Conservation (phyloP, 64 coral and sea anemone genomes). For the Acropora yongei region DNA sequence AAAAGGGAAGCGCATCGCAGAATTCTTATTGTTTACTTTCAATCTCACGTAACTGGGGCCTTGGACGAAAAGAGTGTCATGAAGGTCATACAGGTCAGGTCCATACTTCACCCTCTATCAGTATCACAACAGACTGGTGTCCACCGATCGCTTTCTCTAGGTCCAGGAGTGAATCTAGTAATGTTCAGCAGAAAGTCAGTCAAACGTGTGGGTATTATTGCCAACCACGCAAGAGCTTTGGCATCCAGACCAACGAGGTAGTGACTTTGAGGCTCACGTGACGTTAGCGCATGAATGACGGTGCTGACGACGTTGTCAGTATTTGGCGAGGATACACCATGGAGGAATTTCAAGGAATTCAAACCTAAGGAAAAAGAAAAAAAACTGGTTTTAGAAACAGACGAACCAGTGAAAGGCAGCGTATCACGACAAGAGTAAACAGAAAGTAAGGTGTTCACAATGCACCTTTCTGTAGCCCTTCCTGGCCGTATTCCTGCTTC, state of each 20-base stretch:
- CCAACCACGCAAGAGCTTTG: slow-evolving; percentile 3
- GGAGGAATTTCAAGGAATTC: slow-evolving; percentile 5
- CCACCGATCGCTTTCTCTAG: background rate
- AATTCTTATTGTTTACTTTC: no score
- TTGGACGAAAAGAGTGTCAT: no score
- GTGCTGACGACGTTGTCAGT: slow-evolving; percentile 24
- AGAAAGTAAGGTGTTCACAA: no score
- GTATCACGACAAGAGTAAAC: no score
- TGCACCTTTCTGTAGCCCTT: slow-evolving; percentile 39
- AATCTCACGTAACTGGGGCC: no score
- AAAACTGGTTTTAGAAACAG: background rate
- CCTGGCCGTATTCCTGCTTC: slow-evolving; percentile 44
- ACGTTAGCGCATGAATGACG: slow-evolving; percentile 54
- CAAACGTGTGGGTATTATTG: slow-evolving; percentile 16
- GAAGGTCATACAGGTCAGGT: no score
- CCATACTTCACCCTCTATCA: no score
- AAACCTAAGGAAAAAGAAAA: slow-evolving; percentile 14
- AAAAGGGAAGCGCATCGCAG: no score
- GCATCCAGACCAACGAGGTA: slow-evolving; percentile 48
- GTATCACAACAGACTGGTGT: background rate
- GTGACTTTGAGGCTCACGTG: slow-evolving; percentile 10
- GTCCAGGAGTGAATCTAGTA: background rate
- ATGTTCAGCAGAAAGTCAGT: slow-evolving; percentile 31
- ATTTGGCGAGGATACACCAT: background rate
- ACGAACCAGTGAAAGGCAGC: no score